These are phyloP conservation scores for Drosophila leontia DNA, from an alignment of 1,140 invertebrate species.

Conservation along the genomic window DNA sequence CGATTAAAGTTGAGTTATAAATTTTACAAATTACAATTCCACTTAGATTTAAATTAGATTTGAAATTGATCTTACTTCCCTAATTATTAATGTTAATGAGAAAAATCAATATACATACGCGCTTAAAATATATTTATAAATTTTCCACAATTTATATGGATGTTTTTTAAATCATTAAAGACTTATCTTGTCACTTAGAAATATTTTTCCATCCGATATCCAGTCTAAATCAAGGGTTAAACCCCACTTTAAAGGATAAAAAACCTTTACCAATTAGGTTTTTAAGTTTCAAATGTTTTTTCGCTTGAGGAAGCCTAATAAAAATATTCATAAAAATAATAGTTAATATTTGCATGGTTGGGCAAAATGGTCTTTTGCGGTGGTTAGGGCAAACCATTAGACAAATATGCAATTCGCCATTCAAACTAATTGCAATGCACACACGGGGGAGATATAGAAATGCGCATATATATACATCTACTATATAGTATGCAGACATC, in stretches of 20 bases:
- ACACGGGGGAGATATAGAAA: slow-evolving; percentile 17
- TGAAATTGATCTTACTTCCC: no score
- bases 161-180: background rate
- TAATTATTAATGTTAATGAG: no score
- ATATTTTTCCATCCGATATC: background rate
- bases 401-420: slow-evolving; percentile 22
- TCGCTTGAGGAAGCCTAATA: background rate
- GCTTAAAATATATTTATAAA: no score
- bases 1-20: background rate
- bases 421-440: slow-evolving; percentile 22
- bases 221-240: background rate
- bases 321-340: slow-evolving; percentile 15
- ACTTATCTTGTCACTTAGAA: background rate
- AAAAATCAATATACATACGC: no score
- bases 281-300: background rate
- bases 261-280: slow-evolving; percentile 5
- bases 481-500: slow-evolving; percentile 9
- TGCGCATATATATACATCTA: background rate
- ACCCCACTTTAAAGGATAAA: background rate
- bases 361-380: slow-evolving; percentile 11
- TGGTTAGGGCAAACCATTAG: slow-evolving; percentile 10
- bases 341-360: slow-evolving; percentile 12
- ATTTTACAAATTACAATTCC: no score
- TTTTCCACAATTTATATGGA: no score
- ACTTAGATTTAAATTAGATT: no score